Evolutionary conservation across 2,797 vertebrate genomes (phyloP).

Genomic region (Gallinago solitaria): DNA sequence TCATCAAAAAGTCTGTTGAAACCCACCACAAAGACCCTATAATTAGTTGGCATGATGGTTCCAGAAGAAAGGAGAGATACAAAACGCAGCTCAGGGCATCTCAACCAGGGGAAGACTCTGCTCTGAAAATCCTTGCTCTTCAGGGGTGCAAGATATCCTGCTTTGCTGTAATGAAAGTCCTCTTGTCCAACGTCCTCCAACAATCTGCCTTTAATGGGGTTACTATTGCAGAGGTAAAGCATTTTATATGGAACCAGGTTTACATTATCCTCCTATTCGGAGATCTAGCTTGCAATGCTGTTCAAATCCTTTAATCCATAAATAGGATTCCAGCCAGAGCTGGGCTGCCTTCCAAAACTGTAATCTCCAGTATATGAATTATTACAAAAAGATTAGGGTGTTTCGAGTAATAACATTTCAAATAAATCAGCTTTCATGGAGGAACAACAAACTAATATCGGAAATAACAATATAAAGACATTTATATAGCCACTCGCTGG

Average conservation of each 20-base stretch:
- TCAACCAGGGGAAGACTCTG: background rate
- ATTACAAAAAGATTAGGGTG: slow-evolving; percentile 88
- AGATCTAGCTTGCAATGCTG: slow-evolving; percentile 83
- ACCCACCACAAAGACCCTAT: background rate
- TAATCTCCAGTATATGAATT: slow-evolving; percentile 87
- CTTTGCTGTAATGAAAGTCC: slow-evolving; percentile 46
- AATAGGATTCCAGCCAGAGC: slow-evolving; percentile 85
- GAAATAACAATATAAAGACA: slow-evolving; percentile 85
- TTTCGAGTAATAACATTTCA: slow-evolving; percentile 87
- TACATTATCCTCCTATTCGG: slow-evolving; percentile 82
- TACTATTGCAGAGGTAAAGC: slow-evolving; percentile 79
- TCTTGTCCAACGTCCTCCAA: slow-evolving; percentile 61
- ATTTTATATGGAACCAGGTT: slow-evolving; percentile 83
- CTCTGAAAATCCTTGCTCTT: slow-evolving; percentile 39
- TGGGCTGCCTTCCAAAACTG: slow-evolving; percentile 84
- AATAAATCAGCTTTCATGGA: slow-evolving; percentile 86
- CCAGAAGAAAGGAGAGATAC: background rate
- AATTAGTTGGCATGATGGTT: background rate
- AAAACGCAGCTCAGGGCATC: background rate
- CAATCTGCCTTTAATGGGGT: slow-evolving; percentile 80
- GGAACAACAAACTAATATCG: slow-evolving; percentile 86
- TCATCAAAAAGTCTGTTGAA: background rate
- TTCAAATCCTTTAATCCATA: slow-evolving; percentile 89
- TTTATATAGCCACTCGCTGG: slow-evolving; percentile 80
- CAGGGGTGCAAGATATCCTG: slow-evolving; percentile 41